A percentile compares a stretch with the other conserved stretches of the same genome.
These are phyloP conservation scores for Ditula angustiorana DNA, from an alignment of 2,888 invertebrate species.

Conservation along the genomic window DNA sequence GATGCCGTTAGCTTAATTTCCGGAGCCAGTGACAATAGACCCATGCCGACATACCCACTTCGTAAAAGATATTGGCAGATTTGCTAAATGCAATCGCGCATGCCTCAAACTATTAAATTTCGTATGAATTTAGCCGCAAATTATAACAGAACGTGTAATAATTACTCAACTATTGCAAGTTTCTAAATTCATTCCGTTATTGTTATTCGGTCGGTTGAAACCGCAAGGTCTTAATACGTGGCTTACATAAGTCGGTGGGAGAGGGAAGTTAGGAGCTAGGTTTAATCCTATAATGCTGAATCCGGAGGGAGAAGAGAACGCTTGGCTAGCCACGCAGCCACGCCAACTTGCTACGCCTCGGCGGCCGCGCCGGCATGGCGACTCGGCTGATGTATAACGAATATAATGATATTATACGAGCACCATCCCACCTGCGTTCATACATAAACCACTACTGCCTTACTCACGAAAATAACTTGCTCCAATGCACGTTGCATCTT, in stretches of 20 bases:
- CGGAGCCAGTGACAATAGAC: conserved; percentile 27
- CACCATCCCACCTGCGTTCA: conserved; percentile 17
- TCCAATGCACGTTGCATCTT: conserved; percentile 35
- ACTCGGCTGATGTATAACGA: conserved; percentile 59
- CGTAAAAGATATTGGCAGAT: neutral
- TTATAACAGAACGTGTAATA: neutral
- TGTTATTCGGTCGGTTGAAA: conserved; percentile 40
- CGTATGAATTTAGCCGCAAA: no score
- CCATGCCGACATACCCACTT: conserved; percentile 11
- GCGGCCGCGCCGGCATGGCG: conserved; percentile 49
- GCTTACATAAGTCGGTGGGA: conserved; percentile 49
- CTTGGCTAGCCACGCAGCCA: conserved; percentile 60
- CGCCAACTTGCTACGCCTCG: conserved; percentile 63
- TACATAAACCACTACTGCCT: conserved; percentile 29
- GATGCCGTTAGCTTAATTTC: conserved; percentile 31
- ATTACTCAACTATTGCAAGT: conserved; percentile 45
- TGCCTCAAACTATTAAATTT: no score
- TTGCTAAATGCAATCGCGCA: neutral
- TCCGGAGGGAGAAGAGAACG: conserved; percentile 61
- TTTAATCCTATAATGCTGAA: conserved; percentile 54
- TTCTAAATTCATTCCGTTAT: conserved; percentile 46
- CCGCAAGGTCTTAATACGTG: conserved; percentile 48
- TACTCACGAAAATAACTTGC: conserved; percentile 55
- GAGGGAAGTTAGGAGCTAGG: conserved; percentile 34
- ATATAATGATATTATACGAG: conserved; percentile 59